Percentiles rank a stretch among this genome's conserved stretches.
Evolutionary conservation across 2,113 vertebrate species (phyloP).

Genomic region (Caloenas nicobarica): DNA sequence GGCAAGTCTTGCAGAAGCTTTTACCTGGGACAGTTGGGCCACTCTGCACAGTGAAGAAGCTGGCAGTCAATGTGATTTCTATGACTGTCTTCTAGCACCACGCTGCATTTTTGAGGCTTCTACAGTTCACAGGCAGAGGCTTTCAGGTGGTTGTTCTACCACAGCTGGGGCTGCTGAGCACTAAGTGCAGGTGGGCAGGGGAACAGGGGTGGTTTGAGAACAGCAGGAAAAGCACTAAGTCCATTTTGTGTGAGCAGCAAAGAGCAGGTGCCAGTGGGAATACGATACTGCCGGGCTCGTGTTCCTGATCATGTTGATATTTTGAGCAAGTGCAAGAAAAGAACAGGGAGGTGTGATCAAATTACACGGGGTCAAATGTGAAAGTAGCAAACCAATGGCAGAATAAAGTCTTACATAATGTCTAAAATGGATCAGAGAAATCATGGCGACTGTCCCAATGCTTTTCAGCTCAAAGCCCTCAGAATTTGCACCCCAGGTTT

Average conservation of each 20-base stretch:
- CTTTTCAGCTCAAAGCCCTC: neutral
- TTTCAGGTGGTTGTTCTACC: neutral
- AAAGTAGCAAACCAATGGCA: neutral
- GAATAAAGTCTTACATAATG: neutral
- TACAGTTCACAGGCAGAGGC: neutral
- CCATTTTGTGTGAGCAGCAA: neutral
- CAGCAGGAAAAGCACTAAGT: neutral
- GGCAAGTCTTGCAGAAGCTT: neutral
- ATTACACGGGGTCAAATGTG: neutral
- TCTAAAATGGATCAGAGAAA: neutral
- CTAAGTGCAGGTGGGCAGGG: accelerated
- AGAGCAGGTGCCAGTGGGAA: neutral
- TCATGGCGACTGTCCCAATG: neutral
- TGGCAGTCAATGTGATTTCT: neutral
- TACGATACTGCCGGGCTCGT: neutral
- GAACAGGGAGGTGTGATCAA: neutral
- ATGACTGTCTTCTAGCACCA: neutral
- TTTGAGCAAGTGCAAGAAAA: neutral
- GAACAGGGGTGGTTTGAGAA: neutral
- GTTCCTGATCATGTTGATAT: neutral
- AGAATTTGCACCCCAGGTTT: neutral
- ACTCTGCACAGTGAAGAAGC: neutral
- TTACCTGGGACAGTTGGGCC: neutral
- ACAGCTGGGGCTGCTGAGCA: neutral
- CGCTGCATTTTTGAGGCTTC: neutral